Conservation (phyloP, 2,797 vertebrate genomes). For the Pangasius djambal region DNA sequence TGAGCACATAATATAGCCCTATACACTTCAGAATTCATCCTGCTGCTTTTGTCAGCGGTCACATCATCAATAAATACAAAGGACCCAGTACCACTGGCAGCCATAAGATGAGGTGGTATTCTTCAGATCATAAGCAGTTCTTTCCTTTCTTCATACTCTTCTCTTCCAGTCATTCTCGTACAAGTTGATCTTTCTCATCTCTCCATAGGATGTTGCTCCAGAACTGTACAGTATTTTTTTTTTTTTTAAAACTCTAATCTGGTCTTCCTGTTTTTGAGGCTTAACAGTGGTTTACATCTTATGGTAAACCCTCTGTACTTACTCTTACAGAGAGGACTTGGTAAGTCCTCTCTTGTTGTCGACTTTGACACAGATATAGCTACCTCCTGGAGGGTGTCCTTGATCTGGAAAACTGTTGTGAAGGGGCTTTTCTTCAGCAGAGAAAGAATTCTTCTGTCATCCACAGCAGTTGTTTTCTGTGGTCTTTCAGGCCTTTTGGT, state of each 20-base stretch:
- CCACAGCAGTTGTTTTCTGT: not conserved
- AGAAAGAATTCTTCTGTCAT: not conserved
- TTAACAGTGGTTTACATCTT: not conserved
- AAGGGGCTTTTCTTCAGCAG: not conserved
- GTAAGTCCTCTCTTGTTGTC: too few relatives aligned
- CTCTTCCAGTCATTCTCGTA: not conserved
- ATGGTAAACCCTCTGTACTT: too few relatives aligned
- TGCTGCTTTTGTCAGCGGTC: not conserved
- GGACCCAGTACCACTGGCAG: too few relatives aligned
- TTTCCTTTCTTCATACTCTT: not conserved
- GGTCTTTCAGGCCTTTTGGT: too few relatives aligned
- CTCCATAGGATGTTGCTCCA: too few relatives aligned
- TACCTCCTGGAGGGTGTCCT: not conserved
- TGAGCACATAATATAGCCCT: not conserved
- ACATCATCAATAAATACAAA: not conserved
- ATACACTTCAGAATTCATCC: not conserved
- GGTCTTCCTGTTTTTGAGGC: not conserved
- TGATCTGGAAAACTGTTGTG: not conserved
- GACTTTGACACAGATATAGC: not conserved
- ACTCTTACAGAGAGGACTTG: too few relatives aligned
- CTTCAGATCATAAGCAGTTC: not conserved
- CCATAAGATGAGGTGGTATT: too few relatives aligned
- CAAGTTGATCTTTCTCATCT: too few relatives aligned
- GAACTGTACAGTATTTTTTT: too few relatives aligned
- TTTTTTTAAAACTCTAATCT: too few relatives aligned